These are phyloP conservation scores for Dasyprocta punctata DNA, from an alignment of 2,113 vertebrate genomes.

Conservation along the genomic window DNA sequence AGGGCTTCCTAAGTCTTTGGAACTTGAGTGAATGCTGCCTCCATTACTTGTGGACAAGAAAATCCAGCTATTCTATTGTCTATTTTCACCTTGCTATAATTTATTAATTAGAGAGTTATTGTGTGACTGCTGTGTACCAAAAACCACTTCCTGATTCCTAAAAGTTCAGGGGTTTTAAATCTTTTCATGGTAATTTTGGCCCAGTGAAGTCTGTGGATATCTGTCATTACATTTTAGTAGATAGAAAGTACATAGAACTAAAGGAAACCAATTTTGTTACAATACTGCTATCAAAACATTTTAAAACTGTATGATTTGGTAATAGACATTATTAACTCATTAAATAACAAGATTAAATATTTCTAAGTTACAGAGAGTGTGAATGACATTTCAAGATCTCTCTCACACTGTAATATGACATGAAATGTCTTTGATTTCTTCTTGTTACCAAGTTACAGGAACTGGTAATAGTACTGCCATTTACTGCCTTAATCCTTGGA, in stretches of 20 bases:
- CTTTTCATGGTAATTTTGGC: not conserved
- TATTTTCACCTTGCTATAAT: not conserved
- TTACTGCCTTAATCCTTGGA: conserved; percentile 46
- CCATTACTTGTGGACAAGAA: not conserved
- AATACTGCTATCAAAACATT: not conserved
- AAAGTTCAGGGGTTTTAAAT: not conserved
- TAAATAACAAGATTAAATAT: conserved; percentile 48
- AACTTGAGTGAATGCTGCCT: not conserved
- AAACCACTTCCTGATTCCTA: not conserved
- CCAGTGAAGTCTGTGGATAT: not conserved
- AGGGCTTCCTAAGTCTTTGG: not conserved
- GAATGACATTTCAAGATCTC: conserved; percentile 45
- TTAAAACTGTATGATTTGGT: not conserved
- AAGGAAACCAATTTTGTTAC: conserved; percentile 50
- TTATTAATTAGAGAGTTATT: conserved; percentile 51
- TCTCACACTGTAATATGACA: conserved; percentile 40
- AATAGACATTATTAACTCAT: conserved; percentile 39
- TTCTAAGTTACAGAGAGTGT: conserved; percentile 9
- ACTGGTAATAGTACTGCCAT: not conserved
- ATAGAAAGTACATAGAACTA: conserved; percentile 26
- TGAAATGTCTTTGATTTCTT: conserved; percentile 53
- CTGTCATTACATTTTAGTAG: not conserved
- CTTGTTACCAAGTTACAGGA: conserved; percentile 46
- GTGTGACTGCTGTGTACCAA: not conserved
- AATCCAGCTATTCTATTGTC: not conserved